phyloP scores from a whole-genome alignment of 2,797 vertebrate genomes.

The Tragelaphus oryx region DNA sequence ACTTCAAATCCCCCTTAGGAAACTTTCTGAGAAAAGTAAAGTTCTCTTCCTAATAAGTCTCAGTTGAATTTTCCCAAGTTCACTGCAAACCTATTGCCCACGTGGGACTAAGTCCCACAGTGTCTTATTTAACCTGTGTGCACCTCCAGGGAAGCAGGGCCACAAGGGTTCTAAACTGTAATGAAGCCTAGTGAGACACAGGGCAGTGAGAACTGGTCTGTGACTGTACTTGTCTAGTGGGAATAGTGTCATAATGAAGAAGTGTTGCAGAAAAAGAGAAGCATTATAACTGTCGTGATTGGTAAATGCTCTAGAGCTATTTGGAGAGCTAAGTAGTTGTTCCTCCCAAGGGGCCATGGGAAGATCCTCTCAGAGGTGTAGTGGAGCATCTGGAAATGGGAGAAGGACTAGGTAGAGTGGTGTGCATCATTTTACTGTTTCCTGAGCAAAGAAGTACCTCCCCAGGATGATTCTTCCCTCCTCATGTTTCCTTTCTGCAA shows the following conservation, averaged over 20 bases:
- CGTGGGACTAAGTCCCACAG: not conserved
- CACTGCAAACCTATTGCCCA: not conserved
- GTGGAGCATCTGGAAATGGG: not conserved
- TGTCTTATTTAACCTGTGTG: not conserved
- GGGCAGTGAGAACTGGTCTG: not conserved
- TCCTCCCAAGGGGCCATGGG: not conserved
- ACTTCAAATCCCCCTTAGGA: not conserved
- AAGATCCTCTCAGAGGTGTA: not conserved
- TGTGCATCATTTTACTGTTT: not conserved
- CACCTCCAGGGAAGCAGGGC: not conserved
- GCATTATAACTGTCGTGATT: not conserved
- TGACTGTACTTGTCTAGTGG: not conserved
- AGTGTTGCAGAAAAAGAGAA: not conserved
- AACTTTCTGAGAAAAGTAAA: constrained; percentile 44
- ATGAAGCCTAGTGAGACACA: not conserved
- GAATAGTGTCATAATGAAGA: not conserved
- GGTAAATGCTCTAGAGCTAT: not conserved
- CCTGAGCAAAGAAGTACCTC: not conserved
- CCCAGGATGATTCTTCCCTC: not conserved
- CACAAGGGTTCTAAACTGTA: not conserved
- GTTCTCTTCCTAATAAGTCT: constrained; percentile 42
- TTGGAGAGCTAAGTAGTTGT: not conserved
- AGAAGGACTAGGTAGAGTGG: not conserved
- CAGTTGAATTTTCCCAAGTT: not conserved
- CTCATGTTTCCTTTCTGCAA: not conserved